Conservation (phyloP, 2,113 vertebrate genomes). For the Oryzias curvinotus region DNA sequence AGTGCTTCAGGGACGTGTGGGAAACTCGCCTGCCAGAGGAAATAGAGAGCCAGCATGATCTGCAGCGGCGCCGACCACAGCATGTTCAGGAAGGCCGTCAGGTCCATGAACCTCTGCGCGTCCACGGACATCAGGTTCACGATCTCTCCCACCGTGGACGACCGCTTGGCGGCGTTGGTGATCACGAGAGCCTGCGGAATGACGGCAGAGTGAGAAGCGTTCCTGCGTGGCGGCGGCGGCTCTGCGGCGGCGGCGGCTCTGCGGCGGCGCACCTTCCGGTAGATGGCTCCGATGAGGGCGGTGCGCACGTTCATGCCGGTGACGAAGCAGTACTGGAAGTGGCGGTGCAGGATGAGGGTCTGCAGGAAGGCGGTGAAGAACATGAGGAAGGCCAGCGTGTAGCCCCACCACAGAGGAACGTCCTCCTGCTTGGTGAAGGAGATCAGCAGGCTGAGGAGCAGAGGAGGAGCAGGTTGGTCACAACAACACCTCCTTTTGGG, state of each 20-base stretch:
- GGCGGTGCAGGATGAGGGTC: conserved; percentile 87
- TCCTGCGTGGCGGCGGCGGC: no score
- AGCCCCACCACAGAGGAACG: conserved; percentile 91
- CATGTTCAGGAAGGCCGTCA: conserved; percentile 89
- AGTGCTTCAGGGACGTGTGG: not conserved
- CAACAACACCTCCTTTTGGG: not conserved
- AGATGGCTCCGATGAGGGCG: conserved; percentile 87
- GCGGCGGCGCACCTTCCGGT: conserved; percentile 86
- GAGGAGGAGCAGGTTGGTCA: not conserved
- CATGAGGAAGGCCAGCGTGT: conserved; percentile 88
- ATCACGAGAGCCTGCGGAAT: conserved; percentile 85
- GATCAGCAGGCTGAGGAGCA: conserved; percentile 82
- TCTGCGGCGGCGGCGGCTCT: conserved; percentile 11
- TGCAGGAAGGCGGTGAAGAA: conserved; percentile 85
- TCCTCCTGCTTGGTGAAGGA: conserved; percentile 80
- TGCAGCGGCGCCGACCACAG: conserved; percentile 96
- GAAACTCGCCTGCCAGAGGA: conserved; percentile 88
- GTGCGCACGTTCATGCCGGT: conserved; percentile 88
- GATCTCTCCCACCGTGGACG: conserved; percentile 90
- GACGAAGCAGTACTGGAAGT: conserved; percentile 88
- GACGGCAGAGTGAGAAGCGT: not conserved
- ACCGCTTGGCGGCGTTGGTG: conserved; percentile 88
- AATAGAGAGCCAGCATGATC: conserved; percentile 90
- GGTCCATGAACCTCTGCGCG: conserved; percentile 91
- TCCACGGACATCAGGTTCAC: conserved; percentile 98